phyloP scores from a whole-genome alignment of 2,888 invertebrate species.

The Drosophila algonquin region DNA sequence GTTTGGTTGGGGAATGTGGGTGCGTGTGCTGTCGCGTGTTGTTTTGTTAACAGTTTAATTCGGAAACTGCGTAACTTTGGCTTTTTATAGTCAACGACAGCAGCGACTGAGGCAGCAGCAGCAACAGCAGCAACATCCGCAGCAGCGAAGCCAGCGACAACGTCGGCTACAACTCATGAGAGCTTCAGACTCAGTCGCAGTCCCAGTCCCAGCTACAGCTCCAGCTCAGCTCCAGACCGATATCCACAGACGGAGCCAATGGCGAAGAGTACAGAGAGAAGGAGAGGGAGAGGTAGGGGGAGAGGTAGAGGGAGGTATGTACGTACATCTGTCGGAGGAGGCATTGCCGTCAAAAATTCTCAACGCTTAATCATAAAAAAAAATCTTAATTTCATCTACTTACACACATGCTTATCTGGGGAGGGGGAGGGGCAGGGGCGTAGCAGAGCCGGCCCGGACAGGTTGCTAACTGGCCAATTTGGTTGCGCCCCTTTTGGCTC shows the following conservation, averaged over 20 bases:
- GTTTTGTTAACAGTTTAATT: slow-evolving; percentile 75
- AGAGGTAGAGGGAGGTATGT: background rate
- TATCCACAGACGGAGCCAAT: slow-evolving; percentile 4
- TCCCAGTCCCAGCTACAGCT: background rate
- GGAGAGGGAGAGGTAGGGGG: no score
- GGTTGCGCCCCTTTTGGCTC: slow-evolving; percentile 62
- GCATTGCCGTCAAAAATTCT: slow-evolving; percentile 68
- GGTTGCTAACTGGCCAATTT: slow-evolving; percentile 73
- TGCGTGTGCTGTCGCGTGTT: slow-evolving; percentile 59
- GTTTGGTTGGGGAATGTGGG: background rate
- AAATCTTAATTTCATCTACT: slow-evolving; percentile 74
- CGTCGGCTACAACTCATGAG: slow-evolving; percentile 25
- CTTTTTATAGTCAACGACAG: slow-evolving; percentile 70
- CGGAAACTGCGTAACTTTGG: slow-evolving; percentile 71
- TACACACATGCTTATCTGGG: slow-evolving; percentile 50
- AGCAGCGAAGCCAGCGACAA: slow-evolving; percentile 39
- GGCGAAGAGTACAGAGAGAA: background rate
- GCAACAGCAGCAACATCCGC: slow-evolving; percentile 8
- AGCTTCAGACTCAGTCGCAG: slow-evolving; percentile 15
- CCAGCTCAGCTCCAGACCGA: background rate
- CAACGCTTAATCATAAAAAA: slow-evolving; percentile 70
- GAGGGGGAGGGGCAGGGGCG: slow-evolving; percentile 38
- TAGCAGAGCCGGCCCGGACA: slow-evolving; percentile 45
- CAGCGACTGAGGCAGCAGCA: slow-evolving; percentile 29
- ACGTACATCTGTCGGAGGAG: slow-evolving; percentile 14